Evolutionary conservation across 2,888 invertebrate genomes (phyloP), one percentile per base, ranked within the genome.

Genomic region (Melieria picta): DNA sequence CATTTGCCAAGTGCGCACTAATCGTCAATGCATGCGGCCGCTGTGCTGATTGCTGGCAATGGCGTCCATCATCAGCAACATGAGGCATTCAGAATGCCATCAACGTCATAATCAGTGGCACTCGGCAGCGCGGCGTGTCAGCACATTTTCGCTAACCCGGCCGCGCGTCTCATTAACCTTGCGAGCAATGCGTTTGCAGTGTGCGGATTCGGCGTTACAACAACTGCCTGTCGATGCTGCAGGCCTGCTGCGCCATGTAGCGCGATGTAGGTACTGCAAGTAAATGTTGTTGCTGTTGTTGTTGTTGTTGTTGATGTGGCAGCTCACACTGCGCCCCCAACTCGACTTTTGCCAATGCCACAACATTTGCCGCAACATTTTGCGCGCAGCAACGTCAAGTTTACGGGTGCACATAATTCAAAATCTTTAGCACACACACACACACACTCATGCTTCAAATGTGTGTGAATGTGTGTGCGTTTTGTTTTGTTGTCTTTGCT

Each of bases 331-430:
- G 52, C 4, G 52, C 9, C 11, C 16, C 16, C 16, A 16, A 16
- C 16, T 16, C 13, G 52, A 52, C 16, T 16, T 52, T 52, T 52
- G 1, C 52, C 52, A 52, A 7, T 52, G 52, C 52, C 9, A 52
- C 52, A 52, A 52, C 13, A 50, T 52, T 52, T 52, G 4, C 52
- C 52, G 52, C 52, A 52, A 52, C 52, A 52, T 52, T 52, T 52
- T 52, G n/a, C 6, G 9, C 30, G 30, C 30, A 3, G 3, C 30
- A 30, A 30, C 30, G 30, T 52, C 50, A 50, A 5, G 11, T 52
- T 52, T 52, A 30, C 30, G 30, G 30, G 30, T 30, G 30, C 30
- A 3, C 30, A 30, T 30, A 30, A 30, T 30, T 30, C 30, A 30
- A 30, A 30, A 30, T 30, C 30, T 30, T 30, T 30, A 30, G 30